Percentiles rank a stretch among this genome's conserved stretches.
These are phyloP conservation scores for Hemistola chrysoprasaria DNA, from an alignment of 2,888 invertebrate species.

Conservation along the genomic window DNA sequence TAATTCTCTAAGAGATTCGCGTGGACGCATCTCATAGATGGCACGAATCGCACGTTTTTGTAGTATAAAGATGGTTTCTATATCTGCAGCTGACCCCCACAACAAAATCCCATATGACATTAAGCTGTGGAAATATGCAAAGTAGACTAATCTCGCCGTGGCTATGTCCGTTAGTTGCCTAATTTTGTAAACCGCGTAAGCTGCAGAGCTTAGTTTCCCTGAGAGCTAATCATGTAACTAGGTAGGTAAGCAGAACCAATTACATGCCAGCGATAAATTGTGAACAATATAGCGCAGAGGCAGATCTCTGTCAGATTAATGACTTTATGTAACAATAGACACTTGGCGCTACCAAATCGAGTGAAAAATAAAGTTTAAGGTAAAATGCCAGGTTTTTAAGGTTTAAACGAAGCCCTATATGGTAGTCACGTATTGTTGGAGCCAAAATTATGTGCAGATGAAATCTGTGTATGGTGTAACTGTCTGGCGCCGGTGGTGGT, in stretches of 20 bases:
- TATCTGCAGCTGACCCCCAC: no score
- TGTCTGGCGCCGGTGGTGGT: conserved; percentile 61
- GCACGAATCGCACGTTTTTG: no score
- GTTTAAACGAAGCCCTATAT: conserved; percentile 55
- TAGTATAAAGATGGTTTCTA: no score
- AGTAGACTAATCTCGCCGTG: no score
- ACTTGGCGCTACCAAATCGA: conserved; percentile 48
- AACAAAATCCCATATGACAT: no score
- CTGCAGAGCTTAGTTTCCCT: background rate
- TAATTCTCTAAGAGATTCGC: no score
- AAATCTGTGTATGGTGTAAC: conserved; percentile 67
- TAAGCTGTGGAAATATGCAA: no score
- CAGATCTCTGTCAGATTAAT: conserved; percentile 15
- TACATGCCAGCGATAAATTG: conserved; percentile 11
- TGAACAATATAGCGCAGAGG: conserved; percentile 14
- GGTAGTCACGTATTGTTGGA: conserved; percentile 72
- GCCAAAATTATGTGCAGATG: conserved; percentile 70
- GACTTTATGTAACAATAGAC: conserved; percentile 50
- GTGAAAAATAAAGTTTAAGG: conserved; percentile 52
- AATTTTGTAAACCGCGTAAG: background rate
- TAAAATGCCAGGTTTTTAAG: conserved; percentile 53
- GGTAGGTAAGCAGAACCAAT: conserved; percentile 1
- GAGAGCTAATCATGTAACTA: background rate
- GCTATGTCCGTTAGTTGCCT: background rate
- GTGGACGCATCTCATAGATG: no score